Evolutionary conservation across 1,140 invertebrate genomes (phyloP).

Genomic region (Proctacanthus coquilletti): DNA sequence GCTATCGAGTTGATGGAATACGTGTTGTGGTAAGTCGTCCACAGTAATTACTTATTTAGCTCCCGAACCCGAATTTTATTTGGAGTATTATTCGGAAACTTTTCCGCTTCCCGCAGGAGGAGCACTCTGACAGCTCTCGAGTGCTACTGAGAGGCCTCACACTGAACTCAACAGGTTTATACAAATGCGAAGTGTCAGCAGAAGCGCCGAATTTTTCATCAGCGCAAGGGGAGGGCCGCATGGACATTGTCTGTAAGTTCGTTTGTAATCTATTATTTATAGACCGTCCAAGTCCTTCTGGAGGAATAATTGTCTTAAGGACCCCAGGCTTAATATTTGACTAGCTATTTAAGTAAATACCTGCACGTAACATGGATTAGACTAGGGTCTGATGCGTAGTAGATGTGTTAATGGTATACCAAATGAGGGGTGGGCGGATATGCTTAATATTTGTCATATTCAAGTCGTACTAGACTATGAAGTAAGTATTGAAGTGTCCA

Average conservation of each 20-base stretch:
- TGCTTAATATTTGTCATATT: no score
- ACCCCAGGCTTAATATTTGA: no score
- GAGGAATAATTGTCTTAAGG: no score
- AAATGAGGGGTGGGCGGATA: no score
- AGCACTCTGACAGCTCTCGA: slow-evolving; percentile 38
- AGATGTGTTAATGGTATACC: no score
- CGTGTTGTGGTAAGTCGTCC: slow-evolving; percentile 53
- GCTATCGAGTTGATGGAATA: slow-evolving; percentile 52
- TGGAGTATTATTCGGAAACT: background rate
- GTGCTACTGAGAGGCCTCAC: slow-evolving; percentile 45
- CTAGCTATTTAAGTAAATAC: no score
- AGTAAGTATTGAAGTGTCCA: no score
- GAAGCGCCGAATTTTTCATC: slow-evolving; percentile 56
- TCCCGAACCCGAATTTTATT: background rate
- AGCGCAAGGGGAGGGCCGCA: slow-evolving; percentile 44
- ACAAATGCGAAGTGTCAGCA: slow-evolving; percentile 61
- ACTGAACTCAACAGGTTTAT: slow-evolving; percentile 49
- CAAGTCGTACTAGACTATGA: no score
- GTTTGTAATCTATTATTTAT: no score
- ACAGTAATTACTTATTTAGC: background rate
- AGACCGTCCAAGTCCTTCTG: no score
- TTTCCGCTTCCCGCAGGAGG: slow-evolving; percentile 29
- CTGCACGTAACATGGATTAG: no score
- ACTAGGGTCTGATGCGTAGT: no score
- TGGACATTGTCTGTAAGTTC: slow-evolving; percentile 58